phyloP scores from a whole-genome alignment of 2,888 invertebrate species.

The Drosophila paranaensis region DNA sequence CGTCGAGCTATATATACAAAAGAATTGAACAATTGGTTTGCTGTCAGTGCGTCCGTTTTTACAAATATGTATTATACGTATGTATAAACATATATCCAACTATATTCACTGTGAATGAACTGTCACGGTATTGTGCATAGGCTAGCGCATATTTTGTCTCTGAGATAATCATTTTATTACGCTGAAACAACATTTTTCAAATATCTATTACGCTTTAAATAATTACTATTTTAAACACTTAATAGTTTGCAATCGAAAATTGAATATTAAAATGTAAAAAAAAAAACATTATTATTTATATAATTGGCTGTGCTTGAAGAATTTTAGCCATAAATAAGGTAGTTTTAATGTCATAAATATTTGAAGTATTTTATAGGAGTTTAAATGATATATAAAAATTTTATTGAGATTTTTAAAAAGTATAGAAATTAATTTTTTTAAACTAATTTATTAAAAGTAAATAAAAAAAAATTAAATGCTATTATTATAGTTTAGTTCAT shows the following conservation, averaged over 20 bases:
- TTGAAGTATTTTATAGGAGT: neutral
- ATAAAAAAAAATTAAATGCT: no score
- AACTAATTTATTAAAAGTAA: neutral
- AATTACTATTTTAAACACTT: constrained; percentile 23
- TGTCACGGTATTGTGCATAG: constrained; percentile 64
- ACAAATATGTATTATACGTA: constrained; percentile 5
- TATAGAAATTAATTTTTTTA: no score
- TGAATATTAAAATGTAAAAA: constrained; percentile 3
- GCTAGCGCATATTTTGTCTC: constrained; percentile 17
- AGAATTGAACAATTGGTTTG: constrained; percentile 74
- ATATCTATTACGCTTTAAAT: constrained; percentile 30
- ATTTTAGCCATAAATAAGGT: neutral
- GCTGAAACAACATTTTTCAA: constrained; percentile 19
- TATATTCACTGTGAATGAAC: constrained; percentile 31
- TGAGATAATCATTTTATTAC: constrained; percentile 47
- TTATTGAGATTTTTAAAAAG: neutral
- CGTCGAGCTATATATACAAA: constrained; percentile 57
- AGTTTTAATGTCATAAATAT: neutral
- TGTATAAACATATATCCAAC: constrained; percentile 1
- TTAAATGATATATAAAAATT: no score
- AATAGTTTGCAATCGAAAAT: neutral
- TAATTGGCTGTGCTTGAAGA: neutral
- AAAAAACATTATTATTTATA: neutral
- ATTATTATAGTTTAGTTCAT: no score
- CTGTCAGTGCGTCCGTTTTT: constrained; percentile 4